Evolutionary conservation across 2,888 invertebrate genomes (phyloP).

Genomic region (Euproctis similis): DNA sequence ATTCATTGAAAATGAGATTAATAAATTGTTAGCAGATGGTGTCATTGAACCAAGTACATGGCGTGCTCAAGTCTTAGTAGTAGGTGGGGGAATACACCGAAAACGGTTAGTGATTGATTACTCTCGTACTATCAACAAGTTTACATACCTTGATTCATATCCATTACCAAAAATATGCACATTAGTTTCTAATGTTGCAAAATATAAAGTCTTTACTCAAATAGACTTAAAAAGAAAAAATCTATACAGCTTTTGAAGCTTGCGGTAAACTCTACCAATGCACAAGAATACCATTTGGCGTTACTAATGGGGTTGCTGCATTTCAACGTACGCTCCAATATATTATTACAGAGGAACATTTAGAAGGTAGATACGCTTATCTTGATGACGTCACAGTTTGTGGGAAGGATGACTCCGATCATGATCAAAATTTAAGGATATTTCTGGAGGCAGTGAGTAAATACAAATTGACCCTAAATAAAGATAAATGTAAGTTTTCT

Average conservation of each 20-base stretch:
- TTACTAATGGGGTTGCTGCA: not conserved
- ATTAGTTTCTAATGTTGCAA: not conserved
- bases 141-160: not conserved
- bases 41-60: not conserved
- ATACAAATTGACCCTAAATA: not conserved
- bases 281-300: not conserved
- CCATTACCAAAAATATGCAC: not conserved
- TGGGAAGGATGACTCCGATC: not conserved
- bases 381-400: not conserved
- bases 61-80: not conserved
- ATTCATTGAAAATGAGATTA: no score
- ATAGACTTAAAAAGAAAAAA: not conserved
- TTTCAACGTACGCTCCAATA: slow-evolving; percentile 1
- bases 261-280: not conserved
- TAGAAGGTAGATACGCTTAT: not conserved
- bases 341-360: not conserved
- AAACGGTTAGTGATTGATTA: not conserved
- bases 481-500: not conserved
- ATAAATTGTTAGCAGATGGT: not conserved
- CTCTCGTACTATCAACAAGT: no score
- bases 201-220: not conserved
- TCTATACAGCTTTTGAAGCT: not conserved
- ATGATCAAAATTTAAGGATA: not conserved
- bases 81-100: not conserved
- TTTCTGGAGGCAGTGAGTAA: not conserved